Conservation (phyloP, 2,113 vertebrate genomes). For the Centropus bengalensis region DNA sequence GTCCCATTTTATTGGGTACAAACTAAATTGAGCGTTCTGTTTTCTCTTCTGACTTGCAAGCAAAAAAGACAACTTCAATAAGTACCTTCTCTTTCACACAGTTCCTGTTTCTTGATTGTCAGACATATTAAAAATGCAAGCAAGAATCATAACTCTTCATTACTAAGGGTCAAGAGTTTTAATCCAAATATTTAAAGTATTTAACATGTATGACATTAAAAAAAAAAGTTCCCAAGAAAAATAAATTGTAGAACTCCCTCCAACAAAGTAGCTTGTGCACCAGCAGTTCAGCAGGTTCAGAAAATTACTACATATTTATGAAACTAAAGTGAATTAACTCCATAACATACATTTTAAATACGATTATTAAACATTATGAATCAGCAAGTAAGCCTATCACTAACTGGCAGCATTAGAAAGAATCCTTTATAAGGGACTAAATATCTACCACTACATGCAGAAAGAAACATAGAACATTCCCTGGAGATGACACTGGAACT, state of each 20-base stretch:
- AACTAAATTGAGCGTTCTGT: not conserved
- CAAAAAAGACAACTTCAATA: not conserved
- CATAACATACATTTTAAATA: not conserved
- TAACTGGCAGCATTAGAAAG: not conserved
- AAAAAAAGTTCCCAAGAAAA: not conserved
- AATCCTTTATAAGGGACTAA: not conserved
- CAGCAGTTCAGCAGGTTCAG: not conserved
- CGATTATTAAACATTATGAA: not conserved
- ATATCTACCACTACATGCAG: not conserved
- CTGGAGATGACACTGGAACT: not conserved
- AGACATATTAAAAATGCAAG: not conserved
- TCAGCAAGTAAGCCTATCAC: not conserved
- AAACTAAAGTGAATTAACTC: not conserved
- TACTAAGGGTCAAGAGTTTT: not conserved
- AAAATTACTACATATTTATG: not conserved
- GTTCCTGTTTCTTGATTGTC: not conserved
- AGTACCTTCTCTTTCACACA: not conserved
- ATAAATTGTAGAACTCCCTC: not conserved
- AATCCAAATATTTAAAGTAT: not conserved
- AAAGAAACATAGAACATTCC: not conserved
- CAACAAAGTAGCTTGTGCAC: not conserved
- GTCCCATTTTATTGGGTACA: not conserved
- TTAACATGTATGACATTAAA: not conserved
- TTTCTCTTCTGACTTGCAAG: not conserved
- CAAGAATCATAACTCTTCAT: not conserved